Evolutionary conservation across 1,140 invertebrate genomes (phyloP).

Genomic region (Drosophila navojoa): DNA sequence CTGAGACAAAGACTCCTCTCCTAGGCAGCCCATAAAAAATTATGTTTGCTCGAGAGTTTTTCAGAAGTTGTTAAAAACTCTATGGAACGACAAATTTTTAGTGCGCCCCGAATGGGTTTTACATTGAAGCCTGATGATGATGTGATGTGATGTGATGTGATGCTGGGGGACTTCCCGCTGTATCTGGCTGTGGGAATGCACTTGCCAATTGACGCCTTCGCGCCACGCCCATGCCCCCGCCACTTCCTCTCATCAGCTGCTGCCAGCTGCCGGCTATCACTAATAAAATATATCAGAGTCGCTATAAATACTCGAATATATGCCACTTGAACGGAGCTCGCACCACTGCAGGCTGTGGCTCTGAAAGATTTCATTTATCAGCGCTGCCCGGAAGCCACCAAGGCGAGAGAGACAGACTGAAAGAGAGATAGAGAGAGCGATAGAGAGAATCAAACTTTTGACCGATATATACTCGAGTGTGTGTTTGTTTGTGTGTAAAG

Average conservation of each 20-base stretch:
- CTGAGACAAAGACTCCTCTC: neutral
- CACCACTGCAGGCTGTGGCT: slow-evolving; percentile 11
- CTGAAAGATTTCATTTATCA: slow-evolving; percentile 70
- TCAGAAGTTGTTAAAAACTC: slow-evolving; percentile 70
- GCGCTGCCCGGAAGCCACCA: slow-evolving; percentile 58
- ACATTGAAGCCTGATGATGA: slow-evolving; percentile 14
- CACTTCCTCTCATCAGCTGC: neutral
- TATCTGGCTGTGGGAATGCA: slow-evolving; percentile 6
- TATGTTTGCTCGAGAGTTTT: slow-evolving; percentile 46
- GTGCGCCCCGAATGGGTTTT: slow-evolving; percentile 25
- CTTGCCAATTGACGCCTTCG: slow-evolving; percentile 11
- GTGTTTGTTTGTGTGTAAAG: neutral
- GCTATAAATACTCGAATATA: slow-evolving; percentile 69
- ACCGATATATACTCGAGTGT: slow-evolving; percentile 49
- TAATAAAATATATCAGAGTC: slow-evolving; percentile 67
- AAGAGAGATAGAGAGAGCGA: neutral
- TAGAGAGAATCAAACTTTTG: slow-evolving; percentile 50
- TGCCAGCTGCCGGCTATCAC: slow-evolving; percentile 43
- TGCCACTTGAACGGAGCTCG: slow-evolving; percentile 62
- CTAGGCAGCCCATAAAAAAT: slow-evolving; percentile 56
- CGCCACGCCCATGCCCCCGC: slow-evolving; percentile 1
- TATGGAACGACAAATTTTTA: slow-evolving; percentile 70
- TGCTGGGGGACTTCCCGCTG: neutral
- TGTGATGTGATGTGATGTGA: neutral
- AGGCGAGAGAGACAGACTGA: slow-evolving; percentile 25